Conservation (phyloP, 1,140 invertebrate species). For the Zelostemma sp. region DNA sequence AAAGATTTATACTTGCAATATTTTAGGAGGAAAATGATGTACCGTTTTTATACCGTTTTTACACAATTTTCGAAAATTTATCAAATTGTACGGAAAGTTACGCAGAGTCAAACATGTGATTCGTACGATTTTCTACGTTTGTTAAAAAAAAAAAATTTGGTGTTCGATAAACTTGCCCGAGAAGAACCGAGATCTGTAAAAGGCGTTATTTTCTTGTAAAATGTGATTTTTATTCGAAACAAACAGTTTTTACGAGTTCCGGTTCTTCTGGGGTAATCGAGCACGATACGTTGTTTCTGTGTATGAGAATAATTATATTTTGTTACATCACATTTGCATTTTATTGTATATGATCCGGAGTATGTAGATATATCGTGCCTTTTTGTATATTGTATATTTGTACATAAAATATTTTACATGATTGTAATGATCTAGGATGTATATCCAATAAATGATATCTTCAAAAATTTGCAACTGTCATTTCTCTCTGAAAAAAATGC, state of each 20-base stretch:
- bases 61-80: conserved; percentile 17
- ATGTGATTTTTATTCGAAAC: no score
- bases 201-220: not conserved
- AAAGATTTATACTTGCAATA: not conserved
- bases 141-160: not conserved
- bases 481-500: conserved; percentile 26
- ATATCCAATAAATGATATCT: conserved; percentile 50
- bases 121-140: conserved; percentile 14
- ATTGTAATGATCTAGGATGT: conserved; percentile 44
- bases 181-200: not conserved
- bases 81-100: conserved; percentile 4
- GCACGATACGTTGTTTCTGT: conserved; percentile 47
- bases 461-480: conserved; percentile 25
- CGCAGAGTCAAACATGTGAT: not conserved
- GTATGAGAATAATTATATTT: conserved; percentile 57
- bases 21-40: not conserved
- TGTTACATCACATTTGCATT: conserved; percentile 61
- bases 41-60: conserved; percentile 2
- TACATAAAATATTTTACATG: conserved; percentile 67
- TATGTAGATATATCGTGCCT: conserved; percentile 69
- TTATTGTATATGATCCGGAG: conserved; percentile 65
- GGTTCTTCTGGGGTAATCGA: conserved; percentile 10
- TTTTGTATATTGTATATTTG: conserved; percentile 70
- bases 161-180: not conserved
- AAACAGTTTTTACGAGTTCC: not conserved